Conservation (phyloP, 2,888 invertebrate genomes). For the Lycia hirtaria region DNA sequence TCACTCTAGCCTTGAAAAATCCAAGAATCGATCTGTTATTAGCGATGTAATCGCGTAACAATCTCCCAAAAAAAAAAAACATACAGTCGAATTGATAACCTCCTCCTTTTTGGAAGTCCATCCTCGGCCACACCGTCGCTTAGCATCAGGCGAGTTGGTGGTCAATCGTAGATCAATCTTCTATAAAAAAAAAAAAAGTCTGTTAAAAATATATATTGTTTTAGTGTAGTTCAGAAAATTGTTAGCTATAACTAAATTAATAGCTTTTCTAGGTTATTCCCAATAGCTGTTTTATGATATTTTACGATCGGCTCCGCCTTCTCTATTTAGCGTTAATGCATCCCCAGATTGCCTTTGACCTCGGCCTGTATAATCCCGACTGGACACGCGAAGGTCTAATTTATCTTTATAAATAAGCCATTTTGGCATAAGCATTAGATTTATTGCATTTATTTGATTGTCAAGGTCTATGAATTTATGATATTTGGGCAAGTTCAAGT, state of each 20-base stretch:
- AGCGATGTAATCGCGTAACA: too few species aligned
- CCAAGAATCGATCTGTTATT: too few species aligned
- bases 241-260: slow-evolving; percentile 7
- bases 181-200: too few species aligned
- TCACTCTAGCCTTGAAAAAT: too few species aligned
- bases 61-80: too few species aligned
- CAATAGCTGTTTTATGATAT: slow-evolving; percentile 28
- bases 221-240: not conserved
- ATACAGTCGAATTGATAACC: too few species aligned
- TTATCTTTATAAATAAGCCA: slow-evolving; percentile 32
- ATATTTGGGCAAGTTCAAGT: not conserved
- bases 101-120: too few species aligned
- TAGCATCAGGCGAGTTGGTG: too few species aligned
- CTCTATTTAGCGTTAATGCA: slow-evolving; percentile 33
- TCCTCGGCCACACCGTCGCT: too few species aligned
- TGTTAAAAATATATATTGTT: too few species aligned
- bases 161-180: too few species aligned
- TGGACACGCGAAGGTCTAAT: slow-evolving; percentile 36
- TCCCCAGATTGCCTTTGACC: slow-evolving; percentile 30
- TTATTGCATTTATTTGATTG: slow-evolving; percentile 29
- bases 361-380: slow-evolving; percentile 31
- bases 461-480: slow-evolving; percentile 23
- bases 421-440: slow-evolving; percentile 28
- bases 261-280: slow-evolving; percentile 33
- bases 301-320: slow-evolving; percentile 32